Conservation (phyloP, 2,797 vertebrate genomes). For the Pipistrellus nathusii region DNA sequence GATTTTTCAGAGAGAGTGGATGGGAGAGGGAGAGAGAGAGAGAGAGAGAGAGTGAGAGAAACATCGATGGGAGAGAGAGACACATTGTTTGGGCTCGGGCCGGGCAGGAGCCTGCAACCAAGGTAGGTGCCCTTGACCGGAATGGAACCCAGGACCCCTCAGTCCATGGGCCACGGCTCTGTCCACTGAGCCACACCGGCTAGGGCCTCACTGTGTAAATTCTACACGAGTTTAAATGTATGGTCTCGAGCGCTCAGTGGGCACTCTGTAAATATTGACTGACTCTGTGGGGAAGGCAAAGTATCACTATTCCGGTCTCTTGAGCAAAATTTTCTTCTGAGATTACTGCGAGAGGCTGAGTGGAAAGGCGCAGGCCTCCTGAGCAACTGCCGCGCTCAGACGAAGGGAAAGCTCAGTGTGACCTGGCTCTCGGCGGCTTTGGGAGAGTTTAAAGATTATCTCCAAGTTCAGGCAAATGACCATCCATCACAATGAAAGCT, state of each 20-base stretch:
- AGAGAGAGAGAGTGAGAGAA: too few species aligned
- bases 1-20: too few species aligned
- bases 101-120: too few species aligned
- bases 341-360: neutral
- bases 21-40: too few species aligned
- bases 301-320: neutral
- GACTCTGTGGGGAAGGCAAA: neutral
- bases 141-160: too few species aligned
- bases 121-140: too few species aligned
- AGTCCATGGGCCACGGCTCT: too few species aligned
- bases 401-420: neutral
- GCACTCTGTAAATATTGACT: neutral
- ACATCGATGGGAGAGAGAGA: too few species aligned
- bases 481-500: neutral
- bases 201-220: neutral
- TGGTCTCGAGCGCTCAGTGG: neutral
- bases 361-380: neutral
- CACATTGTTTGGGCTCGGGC: too few species aligned
- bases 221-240: neutral
- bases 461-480: neutral
- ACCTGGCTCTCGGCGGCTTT: neutral
- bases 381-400: neutral
- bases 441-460: conserved; percentile 20
- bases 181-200: too few species aligned
- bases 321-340: neutral